phyloP scores from a whole-genome alignment of 2,888 invertebrate genomes.

The Andrena camellia region DNA sequence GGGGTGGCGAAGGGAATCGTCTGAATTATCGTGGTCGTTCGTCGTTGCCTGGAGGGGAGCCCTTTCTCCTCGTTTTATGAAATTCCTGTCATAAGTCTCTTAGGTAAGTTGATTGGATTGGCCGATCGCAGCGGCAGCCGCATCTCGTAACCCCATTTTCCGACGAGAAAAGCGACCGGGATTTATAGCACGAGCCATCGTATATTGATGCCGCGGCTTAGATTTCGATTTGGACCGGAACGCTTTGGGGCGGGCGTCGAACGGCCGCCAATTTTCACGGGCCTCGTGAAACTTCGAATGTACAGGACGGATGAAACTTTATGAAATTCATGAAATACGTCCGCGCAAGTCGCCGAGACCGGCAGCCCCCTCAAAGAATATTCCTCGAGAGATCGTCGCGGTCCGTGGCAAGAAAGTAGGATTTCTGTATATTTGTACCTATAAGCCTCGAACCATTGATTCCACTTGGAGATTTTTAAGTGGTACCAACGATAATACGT shows the following conservation, averaged over 20 bases:
- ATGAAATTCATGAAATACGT: constrained; percentile 74
- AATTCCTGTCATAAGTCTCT: constrained; percentile 66
- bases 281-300: constrained; percentile 71
- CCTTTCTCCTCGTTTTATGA: constrained; percentile 56
- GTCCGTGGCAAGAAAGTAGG: constrained; percentile 41
- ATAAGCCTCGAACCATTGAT: constrained; percentile 40
- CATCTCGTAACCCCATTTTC: constrained; percentile 66
- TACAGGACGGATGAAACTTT: constrained; percentile 73
- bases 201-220: constrained; percentile 67
- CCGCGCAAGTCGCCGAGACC: constrained; percentile 20
- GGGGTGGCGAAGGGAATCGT: constrained; percentile 3
- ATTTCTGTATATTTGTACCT: constrained; percentile 41
- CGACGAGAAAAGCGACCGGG: constrained; percentile 55
- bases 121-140: constrained; percentile 46
- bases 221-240: constrained; percentile 70
- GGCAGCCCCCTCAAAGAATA: constrained; percentile 48
- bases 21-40: constrained; percentile 39
- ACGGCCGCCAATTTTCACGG: constrained; percentile 70
- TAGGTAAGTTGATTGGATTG: constrained; percentile 70
- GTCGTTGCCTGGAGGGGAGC: constrained; percentile 31
- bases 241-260: constrained; percentile 63
- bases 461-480: constrained; percentile 58
- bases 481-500: constrained; percentile 18
- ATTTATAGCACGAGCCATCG: constrained; percentile 60
- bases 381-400: constrained; percentile 66